phyloP scores from a whole-genome alignment of 1,140 invertebrate genomes.

The Oryctes rhinoceros region DNA sequence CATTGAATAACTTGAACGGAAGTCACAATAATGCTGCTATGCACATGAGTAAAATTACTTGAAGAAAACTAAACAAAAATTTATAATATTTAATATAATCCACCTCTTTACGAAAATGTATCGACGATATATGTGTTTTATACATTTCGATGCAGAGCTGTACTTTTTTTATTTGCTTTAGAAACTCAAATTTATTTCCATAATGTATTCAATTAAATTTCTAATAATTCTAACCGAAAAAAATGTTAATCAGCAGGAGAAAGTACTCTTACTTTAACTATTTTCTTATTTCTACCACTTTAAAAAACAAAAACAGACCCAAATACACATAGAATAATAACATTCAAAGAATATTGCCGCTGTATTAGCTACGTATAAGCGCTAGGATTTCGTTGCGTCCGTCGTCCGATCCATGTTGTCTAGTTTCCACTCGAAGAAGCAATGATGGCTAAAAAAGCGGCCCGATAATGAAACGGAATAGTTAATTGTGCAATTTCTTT shows the following conservation, averaged over 20 bases:
- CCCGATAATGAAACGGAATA: not conserved
- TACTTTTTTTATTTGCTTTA: too few relatives aligned
- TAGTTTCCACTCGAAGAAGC: not conserved
- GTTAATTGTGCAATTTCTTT: slow-evolving; percentile 2
- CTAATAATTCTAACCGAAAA: not conserved
- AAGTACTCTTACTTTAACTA: slow-evolving; percentile 4
- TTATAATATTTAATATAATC: too few relatives aligned
- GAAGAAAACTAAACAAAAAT: too few relatives aligned
- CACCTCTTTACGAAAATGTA: too few relatives aligned
- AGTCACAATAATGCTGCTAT: too few relatives aligned
- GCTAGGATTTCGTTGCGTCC: not conserved
- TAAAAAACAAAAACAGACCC: not conserved
- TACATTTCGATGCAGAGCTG: too few relatives aligned
- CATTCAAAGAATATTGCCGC: not conserved
- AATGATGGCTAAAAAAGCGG: not conserved
- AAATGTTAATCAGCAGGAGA: not conserved
- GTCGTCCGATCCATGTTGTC: not conserved
- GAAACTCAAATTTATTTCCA: not conserved
- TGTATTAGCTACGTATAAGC: not conserved
- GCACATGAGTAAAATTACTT: too few relatives aligned
- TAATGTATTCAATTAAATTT: slow-evolving; percentile 8
- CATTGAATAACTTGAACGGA: too few relatives aligned
- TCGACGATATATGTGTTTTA: too few relatives aligned
- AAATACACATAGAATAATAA: not conserved
- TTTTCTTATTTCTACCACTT: not conserved